Evolutionary conservation across 1,140 invertebrate genomes (phyloP).

Genomic region (Caenorhabditis brenneri): DNA sequence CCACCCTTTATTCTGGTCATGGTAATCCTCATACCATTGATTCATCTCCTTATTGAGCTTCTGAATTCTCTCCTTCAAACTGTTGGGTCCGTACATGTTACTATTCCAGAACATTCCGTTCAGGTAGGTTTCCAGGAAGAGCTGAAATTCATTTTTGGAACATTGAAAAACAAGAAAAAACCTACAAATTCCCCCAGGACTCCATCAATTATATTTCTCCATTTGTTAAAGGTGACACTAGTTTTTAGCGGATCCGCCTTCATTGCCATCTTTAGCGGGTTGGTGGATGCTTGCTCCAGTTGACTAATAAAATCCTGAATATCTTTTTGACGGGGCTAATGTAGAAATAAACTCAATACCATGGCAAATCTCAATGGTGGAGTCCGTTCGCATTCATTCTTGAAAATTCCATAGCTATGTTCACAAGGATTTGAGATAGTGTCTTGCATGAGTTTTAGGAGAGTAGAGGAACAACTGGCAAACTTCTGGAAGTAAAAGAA

Average conservation of each 20-base stretch:
- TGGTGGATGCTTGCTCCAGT: not conserved
- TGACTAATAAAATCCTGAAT: not conserved
- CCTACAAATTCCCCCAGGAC: not conserved
- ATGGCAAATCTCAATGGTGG: not conserved
- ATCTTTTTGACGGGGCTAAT: not conserved
- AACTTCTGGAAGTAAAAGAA: not conserved
- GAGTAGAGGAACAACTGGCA: not conserved
- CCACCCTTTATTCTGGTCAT: not conserved
- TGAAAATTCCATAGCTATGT: not conserved
- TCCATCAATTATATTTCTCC: not conserved
- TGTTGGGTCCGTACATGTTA: not conserved
- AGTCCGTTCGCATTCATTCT: not conserved
- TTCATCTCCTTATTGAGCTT: not conserved
- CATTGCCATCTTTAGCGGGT: not conserved
- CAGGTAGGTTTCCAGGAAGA: not conserved
- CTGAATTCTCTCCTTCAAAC: not conserved
- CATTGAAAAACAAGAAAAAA: not conserved
- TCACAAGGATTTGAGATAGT: not conserved
- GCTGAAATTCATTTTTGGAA: not conserved
- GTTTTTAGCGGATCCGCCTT: not conserved
- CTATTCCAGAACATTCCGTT: not conserved
- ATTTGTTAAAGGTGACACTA: not conserved
- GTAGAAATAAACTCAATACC: not conserved
- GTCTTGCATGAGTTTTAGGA: not conserved
- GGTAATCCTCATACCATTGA: not conserved